Base-by-base conservation (phyloP, 2,113 vertebrate species). In the Gymnocephalus cernua region DNA sequence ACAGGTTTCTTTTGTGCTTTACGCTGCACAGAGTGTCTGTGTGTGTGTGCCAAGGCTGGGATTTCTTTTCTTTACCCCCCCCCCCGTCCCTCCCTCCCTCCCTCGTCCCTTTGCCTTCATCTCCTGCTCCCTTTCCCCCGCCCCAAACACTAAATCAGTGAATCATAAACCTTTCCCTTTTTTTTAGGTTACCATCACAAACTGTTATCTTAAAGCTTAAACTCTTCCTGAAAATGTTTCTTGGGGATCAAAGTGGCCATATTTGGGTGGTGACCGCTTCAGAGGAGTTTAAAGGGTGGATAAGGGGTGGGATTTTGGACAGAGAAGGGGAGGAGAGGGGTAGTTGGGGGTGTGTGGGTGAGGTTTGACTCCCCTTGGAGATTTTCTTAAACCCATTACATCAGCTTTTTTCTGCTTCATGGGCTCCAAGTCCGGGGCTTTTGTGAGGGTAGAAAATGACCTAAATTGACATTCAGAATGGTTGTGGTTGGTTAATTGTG, bases 381-480 rank as follows among this genome's bases (percentile, higher is more conserved):
- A 93, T 90, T 95, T 94, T 93, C 92, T 94, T 93, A 94, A 95
- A 93, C 91, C 92, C 91, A 93, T 95, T 95, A 94, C 94, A 94
- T 96, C 94, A 94, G 93, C 90, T 93, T 92, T 90, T 93, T 91
- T 94, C 92, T 93, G 92, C 94, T 93, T 93, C 87, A 93, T 62
- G 57, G 91, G 82, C 79, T 94, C 91, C 74, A 89, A 91, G 89
- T 89, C 86, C 86, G 10, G 74, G 51, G 85, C 90, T 92, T 95
- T 94, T 94, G 91, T 93, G 82, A 89, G 86, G 75, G 80, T 72
- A 93, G 93, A 95, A 94, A 94, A 94, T 93, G 92, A 94, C 93
- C 94, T 93, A 93, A 94, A 93, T 88, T 90, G 93, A 91, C 91
- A 92, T 90, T 91, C 89, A 84, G 80, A 77, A 80, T 77, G 80